Percentiles rank a stretch among this genome's conserved stretches.
Evolutionary conservation across 2,888 invertebrate species (phyloP).

Genomic region (Eilema caniola): DNA sequence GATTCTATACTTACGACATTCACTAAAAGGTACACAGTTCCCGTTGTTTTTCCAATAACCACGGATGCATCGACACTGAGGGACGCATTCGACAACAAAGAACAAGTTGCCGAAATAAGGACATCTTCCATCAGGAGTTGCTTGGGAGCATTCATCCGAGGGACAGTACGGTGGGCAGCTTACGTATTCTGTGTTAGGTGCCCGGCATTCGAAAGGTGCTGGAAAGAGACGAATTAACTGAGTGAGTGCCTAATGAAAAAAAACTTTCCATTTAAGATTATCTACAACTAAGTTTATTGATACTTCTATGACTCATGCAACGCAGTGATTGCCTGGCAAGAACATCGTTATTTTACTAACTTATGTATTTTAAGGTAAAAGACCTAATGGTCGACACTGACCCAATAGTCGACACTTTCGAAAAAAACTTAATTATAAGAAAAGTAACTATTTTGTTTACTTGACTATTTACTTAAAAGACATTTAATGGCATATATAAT

Average conservation of each 20-base stretch:
- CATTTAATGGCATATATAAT: too few species aligned
- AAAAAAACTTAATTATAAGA: too few species aligned
- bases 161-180: conserved; percentile 62
- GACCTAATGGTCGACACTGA: too few species aligned
- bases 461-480: too few species aligned
- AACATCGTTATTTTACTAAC: too few species aligned
- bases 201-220: conserved; percentile 62
- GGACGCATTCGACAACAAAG: conserved; percentile 44
- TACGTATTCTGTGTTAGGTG: conserved; percentile 53
- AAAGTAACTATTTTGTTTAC: too few species aligned
- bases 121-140: conserved; percentile 52
- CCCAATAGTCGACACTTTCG: too few species aligned
- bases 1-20: conserved; percentile 58
- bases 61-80: conserved; percentile 59
- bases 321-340: too few species aligned
- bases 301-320: too few species aligned
- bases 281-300: too few species aligned
- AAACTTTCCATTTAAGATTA: too few species aligned
- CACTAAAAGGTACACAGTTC: conserved; percentile 59
- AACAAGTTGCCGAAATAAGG: conserved; percentile 30
- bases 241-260: background rate
- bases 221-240: conserved; percentile 2
- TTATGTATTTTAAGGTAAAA: too few species aligned
- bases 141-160: conserved; percentile 58
- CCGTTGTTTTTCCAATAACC: conserved; percentile 59